Percentiles rank a stretch among this genome's conserved stretches.
Evolutionary conservation across 2,113 vertebrate species (phyloP).

Genomic region (Geothlypis trichas): DNA sequence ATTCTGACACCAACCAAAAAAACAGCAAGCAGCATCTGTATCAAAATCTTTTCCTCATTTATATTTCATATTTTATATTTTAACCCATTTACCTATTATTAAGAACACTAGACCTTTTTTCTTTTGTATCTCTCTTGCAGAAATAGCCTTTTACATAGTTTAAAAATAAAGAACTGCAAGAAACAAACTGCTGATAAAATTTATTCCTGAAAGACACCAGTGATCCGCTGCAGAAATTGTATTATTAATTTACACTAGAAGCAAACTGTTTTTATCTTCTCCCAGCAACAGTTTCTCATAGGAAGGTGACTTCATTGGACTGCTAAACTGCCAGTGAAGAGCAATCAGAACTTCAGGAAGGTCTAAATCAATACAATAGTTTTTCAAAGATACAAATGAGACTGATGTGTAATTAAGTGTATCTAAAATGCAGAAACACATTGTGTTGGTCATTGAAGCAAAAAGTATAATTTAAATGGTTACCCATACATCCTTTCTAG

Average conservation of each 20-base stretch:
- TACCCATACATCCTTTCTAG: not conserved
- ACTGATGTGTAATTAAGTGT: not conserved
- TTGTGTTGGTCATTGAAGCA: not conserved
- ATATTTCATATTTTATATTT: not conserved
- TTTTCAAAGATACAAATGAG: not conserved
- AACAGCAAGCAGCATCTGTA: not conserved
- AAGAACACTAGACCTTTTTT: not conserved
- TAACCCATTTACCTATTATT: not conserved
- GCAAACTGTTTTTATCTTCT: not conserved
- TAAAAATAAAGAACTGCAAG: not conserved
- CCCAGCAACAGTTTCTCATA: not conserved
- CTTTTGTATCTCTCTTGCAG: not conserved
- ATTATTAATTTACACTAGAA: not conserved
- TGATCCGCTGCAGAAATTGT: not conserved
- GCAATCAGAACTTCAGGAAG: not conserved
- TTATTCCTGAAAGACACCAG: not conserved
- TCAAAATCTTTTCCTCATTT: not conserved
- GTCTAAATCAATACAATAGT: conserved; percentile 9
- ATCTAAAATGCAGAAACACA: not conserved
- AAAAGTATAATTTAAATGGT: not conserved
- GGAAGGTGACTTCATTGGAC: not conserved
- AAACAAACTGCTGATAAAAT: not conserved
- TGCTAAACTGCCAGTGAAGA: not conserved
- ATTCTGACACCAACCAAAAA: not conserved
- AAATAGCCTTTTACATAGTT: not conserved